These are phyloP conservation scores for Hipparchia semele DNA, from an alignment of 2,888 invertebrate genomes.

Conservation along the genomic window DNA sequence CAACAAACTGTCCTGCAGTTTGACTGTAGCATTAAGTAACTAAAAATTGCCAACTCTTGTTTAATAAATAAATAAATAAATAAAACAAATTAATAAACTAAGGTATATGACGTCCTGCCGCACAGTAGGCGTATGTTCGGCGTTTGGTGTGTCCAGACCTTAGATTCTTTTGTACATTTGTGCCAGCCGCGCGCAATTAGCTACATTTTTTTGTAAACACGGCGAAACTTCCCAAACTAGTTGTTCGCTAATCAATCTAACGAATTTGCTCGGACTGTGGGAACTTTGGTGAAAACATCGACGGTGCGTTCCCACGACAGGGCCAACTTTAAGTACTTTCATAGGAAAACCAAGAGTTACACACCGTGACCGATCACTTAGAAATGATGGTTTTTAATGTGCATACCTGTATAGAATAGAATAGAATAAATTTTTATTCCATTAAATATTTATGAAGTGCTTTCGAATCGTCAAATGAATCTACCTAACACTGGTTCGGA, in stretches of 20 bases:
- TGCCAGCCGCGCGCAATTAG: constrained; percentile 7
- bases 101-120: too few species aligned
- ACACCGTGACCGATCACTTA: constrained; percentile 30
- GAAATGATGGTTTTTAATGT: constrained; percentile 22
- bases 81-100: too few species aligned
- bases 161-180: constrained; percentile 1
- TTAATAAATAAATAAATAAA: too few species aligned
- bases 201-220: constrained; percentile 18
- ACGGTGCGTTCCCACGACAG: constrained; percentile 31
- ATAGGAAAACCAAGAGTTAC: constrained; percentile 35
- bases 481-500: too few species aligned
- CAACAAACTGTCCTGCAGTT: too few species aligned
- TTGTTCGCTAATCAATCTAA: constrained; percentile 27
- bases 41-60: too few species aligned
- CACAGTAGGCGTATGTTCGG: too few species aligned
- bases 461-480: too few species aligned
- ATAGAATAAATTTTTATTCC: too few species aligned
- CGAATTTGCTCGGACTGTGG: constrained; percentile 19
- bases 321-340: constrained; percentile 23
- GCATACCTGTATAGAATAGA: too few species aligned
- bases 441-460: too few species aligned
- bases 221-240: constrained; percentile 20
- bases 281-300: constrained; percentile 18
- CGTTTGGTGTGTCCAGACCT: not conserved
- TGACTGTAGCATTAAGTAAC: too few species aligned